phyloP scores from a whole-genome alignment of 2,888 invertebrate species.

The Smittia sp. region DNA sequence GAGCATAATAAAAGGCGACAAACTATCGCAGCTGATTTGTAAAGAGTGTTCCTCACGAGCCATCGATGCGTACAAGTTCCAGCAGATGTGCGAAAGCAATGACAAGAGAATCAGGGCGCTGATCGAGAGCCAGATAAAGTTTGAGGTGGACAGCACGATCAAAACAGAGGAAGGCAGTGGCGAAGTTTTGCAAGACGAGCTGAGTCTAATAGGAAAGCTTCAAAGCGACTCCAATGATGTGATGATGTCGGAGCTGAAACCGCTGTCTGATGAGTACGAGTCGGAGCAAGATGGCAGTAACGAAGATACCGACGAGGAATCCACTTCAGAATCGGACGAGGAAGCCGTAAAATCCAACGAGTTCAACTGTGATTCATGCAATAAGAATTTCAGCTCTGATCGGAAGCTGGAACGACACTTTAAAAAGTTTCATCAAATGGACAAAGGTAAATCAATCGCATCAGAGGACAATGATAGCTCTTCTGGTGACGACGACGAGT shows the following conservation, averaged over 20 bases:
- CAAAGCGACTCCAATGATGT: not conserved
- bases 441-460: not conserved
- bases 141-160: not conserved
- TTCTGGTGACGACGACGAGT: not conserved
- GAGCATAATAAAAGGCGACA: constrained; percentile 56
- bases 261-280: not conserved
- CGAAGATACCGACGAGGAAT: not conserved
- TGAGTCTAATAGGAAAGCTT: not conserved
- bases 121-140: not conserved
- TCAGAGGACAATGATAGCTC: not conserved
- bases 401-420: not conserved
- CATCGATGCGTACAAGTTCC: constrained; percentile 56
- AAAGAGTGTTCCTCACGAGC: constrained; percentile 56
- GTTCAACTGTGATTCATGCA: not conserved
- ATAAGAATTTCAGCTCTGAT: not conserved
- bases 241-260: not conserved
- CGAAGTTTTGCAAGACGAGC: not conserved
- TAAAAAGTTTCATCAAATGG: not conserved
- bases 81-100: constrained; percentile 54
- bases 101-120: constrained; percentile 50
- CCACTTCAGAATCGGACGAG: not conserved
- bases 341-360: not conserved
- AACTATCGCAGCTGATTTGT: constrained; percentile 62
- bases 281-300: not conserved
- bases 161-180: not conserved